phyloP scores from a whole-genome alignment of 2,888 invertebrate genomes.

The Thyatira batis region DNA sequence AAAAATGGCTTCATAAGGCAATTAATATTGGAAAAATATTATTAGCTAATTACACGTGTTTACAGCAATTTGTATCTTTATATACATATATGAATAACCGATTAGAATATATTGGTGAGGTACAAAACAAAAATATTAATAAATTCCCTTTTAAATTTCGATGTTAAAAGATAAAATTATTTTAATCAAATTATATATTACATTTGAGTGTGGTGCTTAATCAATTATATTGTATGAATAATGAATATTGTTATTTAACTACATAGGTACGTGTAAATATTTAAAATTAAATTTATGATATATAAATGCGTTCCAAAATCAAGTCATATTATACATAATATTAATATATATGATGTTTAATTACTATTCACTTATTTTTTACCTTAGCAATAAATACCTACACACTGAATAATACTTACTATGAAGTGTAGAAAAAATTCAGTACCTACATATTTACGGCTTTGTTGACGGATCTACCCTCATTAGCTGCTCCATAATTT shows the following conservation, averaged over 20 bases:
- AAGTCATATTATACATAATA: slow-evolving; percentile 24
- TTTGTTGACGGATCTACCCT: background rate
- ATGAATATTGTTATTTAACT: background rate
- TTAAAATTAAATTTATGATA: background rate
- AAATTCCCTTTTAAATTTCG: too few relatives aligned
- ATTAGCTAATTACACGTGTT: background rate
- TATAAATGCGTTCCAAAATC: background rate
- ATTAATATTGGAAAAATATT: background rate
- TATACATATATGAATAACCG: too few relatives aligned
- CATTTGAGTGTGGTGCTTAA: background rate
- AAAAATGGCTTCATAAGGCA: too few relatives aligned
- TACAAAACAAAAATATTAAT: background rate
- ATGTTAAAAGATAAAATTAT: too few relatives aligned
- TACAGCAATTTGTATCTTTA: background rate
- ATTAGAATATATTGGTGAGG: too few relatives aligned
- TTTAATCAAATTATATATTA: too few relatives aligned
- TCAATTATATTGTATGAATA: background rate
- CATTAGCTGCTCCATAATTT: background rate
- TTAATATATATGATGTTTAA: slow-evolving; percentile 17
- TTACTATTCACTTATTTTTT: slow-evolving; percentile 1
- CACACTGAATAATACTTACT: background rate
- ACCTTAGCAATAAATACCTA: background rate
- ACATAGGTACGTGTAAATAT: background rate
- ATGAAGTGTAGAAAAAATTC: background rate
- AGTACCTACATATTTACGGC: background rate